These are phyloP conservation scores for Battus philenor DNA, from an alignment of 1,140 invertebrate species.

Conservation along the genomic window DNA sequence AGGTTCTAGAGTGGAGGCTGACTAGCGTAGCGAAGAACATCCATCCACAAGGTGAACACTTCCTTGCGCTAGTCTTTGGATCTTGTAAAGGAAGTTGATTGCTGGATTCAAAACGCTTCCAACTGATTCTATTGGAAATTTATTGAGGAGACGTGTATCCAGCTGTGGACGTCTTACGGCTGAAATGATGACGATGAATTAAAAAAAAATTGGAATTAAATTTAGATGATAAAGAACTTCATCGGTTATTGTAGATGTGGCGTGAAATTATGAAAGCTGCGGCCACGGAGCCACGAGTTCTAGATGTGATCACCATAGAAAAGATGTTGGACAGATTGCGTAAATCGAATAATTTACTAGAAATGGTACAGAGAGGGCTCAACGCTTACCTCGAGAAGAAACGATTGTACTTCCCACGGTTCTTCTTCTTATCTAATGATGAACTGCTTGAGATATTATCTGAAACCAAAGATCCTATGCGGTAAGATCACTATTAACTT, in stretches of 20 bases:
- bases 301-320: slow-evolving; percentile 92
- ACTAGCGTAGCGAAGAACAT: too few species aligned
- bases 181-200: too few species aligned
- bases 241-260: slow-evolving; percentile 88
- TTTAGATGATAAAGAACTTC: too few species aligned
- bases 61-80: too few species aligned
- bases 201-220: too few species aligned
- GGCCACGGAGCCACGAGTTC: slow-evolving; percentile 85
- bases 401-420: slow-evolving; percentile 92
- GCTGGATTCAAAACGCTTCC: too few species aligned
- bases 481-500: slow-evolving; percentile 76
- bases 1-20: too few species aligned
- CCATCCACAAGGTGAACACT: too few species aligned
- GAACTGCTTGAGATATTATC: slow-evolving; percentile 97
- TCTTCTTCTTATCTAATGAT: slow-evolving; percentile 98
- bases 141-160: too few species aligned
- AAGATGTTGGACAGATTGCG: slow-evolving; percentile 94
- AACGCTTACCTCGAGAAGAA: slow-evolving; percentile 98
- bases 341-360: slow-evolving; percentile 91
- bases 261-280: slow-evolving; percentile 95
- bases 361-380: slow-evolving; percentile 93
- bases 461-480: slow-evolving; percentile 96
- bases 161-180: too few species aligned
- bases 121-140: too few species aligned
- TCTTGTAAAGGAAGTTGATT: too few species aligned